phyloP scores from a whole-genome alignment of 2,797 vertebrate genomes.

The Macroramphosus scolopax region DNA sequence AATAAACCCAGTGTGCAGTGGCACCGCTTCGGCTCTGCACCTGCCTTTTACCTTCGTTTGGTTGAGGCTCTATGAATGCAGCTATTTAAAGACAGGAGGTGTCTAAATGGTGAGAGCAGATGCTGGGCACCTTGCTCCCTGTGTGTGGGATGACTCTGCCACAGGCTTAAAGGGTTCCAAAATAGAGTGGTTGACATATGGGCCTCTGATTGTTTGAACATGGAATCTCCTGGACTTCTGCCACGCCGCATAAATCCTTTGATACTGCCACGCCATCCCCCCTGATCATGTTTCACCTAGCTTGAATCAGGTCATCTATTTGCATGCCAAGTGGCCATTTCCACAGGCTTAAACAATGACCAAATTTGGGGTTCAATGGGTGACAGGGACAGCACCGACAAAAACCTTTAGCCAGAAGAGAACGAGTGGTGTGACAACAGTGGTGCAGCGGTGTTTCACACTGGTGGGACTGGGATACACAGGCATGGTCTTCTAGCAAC shows the following conservation, averaged over 20 bases:
- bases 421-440: no score
- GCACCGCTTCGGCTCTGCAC: constrained; percentile 59
- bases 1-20: constrained; percentile 74
- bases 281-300: constrained; percentile 71
- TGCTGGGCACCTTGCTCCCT: constrained; percentile 78
- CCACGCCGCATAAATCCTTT: constrained; percentile 75
- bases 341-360: constrained; percentile 63
- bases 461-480: constrained; percentile 37
- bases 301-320: constrained; percentile 61
- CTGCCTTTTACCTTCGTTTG: constrained; percentile 75
- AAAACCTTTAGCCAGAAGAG: constrained; percentile 37
- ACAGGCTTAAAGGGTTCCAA: constrained; percentile 68
- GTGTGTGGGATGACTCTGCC: constrained; percentile 67
- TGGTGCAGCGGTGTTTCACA: constrained; percentile 23
- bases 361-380: constrained; percentile 62
- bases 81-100: constrained; percentile 76
- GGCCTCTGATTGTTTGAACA: constrained; percentile 81
- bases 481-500: constrained; percentile 58
- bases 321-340: constrained; percentile 66
- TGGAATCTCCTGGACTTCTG: constrained; percentile 75
- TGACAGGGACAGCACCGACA: constrained; percentile 42
- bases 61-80: constrained; percentile 70
- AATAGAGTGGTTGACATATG: constrained; percentile 80
- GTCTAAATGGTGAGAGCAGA: constrained; percentile 76
- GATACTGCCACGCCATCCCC: constrained; percentile 57